These are phyloP conservation scores for Protaetia brevitarsis DNA, from an alignment of 1,140 invertebrate genomes.

Conservation along the genomic window DNA sequence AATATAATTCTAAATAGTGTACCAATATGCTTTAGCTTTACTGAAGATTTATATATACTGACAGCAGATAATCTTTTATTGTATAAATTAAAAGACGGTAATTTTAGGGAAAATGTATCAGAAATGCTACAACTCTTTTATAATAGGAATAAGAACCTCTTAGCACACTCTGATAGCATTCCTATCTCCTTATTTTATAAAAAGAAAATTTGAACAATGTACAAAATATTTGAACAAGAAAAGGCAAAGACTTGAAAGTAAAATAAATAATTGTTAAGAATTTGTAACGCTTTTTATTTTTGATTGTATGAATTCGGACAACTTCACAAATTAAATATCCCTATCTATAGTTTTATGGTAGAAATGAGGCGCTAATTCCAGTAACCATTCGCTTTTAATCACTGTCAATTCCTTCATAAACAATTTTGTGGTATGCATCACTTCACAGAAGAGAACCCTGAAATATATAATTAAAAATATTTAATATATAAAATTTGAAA, in stretches of 20 bases:
- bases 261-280: conserved; percentile 25
- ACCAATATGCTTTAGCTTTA: conserved; percentile 35
- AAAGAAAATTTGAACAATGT: conserved; percentile 72
- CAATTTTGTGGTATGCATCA: conserved; percentile 76
- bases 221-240: conserved; percentile 74
- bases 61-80: conserved; percentile 34
- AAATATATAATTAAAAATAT: conserved; percentile 34
- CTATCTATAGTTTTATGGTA: conserved; percentile 63
- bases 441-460: conserved; percentile 79
- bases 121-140: conserved; percentile 43
- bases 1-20: conserved; percentile 25
- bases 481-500: conserved; percentile 21
- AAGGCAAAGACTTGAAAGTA: conserved; percentile 55
- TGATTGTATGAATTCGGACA: not conserved
- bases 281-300: not conserved
- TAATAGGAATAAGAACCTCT: conserved; percentile 45
- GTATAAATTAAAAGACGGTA: conserved; percentile 46
- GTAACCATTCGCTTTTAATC: conserved; percentile 84
- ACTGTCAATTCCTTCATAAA: conserved; percentile 90
- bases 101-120: conserved; percentile 36
- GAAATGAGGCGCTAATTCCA: conserved; percentile 92
- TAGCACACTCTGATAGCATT: conserved; percentile 34
- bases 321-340: not conserved
- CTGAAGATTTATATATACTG: conserved; percentile 49
- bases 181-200: conserved; percentile 65